phyloP scores from a whole-genome alignment of 2,888 invertebrate species.

The Megaustenia siamemsis region DNA sequence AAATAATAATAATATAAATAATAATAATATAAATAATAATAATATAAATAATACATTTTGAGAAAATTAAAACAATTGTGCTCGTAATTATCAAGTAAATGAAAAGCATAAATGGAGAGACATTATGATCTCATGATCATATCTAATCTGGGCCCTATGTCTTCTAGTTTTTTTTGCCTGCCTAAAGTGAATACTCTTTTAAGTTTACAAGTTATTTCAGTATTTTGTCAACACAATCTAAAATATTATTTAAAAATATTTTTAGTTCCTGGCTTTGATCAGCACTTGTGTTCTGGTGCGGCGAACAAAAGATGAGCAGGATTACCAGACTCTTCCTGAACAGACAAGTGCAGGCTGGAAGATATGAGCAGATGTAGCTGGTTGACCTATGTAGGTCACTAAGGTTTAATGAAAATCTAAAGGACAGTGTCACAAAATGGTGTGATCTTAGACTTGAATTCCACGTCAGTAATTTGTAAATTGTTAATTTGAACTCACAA shows the following conservation, averaged over 20 bases:
- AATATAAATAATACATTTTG: too few species aligned
- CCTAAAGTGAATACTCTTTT: too few species aligned
- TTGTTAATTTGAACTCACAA: neutral
- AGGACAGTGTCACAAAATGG: neutral
- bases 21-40: too few species aligned
- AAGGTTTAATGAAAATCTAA: neutral
- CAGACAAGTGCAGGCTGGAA: constrained; percentile 13
- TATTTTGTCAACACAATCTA: too few species aligned
- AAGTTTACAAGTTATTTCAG: too few species aligned
- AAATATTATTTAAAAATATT: constrained; percentile 46
- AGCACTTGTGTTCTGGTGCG: constrained; percentile 75
- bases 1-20: too few species aligned
- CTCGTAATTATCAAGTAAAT: too few species aligned
- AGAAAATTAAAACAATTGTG: too few species aligned
- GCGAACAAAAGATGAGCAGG: constrained; percentile 68
- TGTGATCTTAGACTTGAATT: neutral
- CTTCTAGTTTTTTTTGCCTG: too few species aligned
- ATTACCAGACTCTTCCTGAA: constrained; percentile 61
- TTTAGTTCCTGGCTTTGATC: constrained; percentile 76
- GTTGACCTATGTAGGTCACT: neutral
- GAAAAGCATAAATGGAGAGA: too few species aligned
- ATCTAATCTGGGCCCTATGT: too few species aligned
- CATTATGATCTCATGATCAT: too few species aligned
- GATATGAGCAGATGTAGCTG: neutral
- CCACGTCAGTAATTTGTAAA: neutral